Evolutionary conservation across 37 sponge, comb jelly and placozoan genomes (phyloP).

Genomic region (Halichondria panicea): DNA sequence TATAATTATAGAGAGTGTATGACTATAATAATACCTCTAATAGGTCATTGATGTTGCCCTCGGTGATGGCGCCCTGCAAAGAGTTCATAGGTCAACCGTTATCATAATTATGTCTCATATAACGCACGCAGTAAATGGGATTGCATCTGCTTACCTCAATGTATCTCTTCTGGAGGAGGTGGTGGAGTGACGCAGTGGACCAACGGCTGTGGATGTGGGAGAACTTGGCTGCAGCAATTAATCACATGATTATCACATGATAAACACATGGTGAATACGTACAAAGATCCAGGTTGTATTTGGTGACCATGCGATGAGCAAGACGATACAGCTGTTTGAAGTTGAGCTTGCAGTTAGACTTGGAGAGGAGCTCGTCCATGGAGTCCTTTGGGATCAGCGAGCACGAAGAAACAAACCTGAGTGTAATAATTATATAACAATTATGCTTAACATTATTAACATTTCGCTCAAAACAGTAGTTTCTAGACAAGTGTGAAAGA

Average conservation of each 20-base stretch:
- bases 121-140: too few relatives aligned
- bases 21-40: slow-evolving; percentile 39
- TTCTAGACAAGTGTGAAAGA: too few relatives aligned
- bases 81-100: background rate
- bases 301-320: slow-evolving; percentile 38
- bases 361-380: too few relatives aligned
- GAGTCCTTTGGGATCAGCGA: background rate
- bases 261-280: slow-evolving; percentile 7
- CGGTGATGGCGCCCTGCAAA: slow-evolving; percentile 29
- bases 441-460: too few relatives aligned
- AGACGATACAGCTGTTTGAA: slow-evolving; percentile 63
- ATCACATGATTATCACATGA: background rate
- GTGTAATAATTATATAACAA: background rate
- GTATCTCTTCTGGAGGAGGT: slow-evolving; percentile 47
- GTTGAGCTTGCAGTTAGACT: slow-evolving; percentile 62
- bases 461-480: too few relatives aligned
- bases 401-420: background rate
- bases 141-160: slow-evolving; percentile 42
- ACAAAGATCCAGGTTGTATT: slow-evolving; percentile 49
- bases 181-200: slow-evolving; percentile 29
- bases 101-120: too few relatives aligned
- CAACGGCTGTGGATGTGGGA: slow-evolving; percentile 27
- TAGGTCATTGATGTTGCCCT: slow-evolving; percentile 36
- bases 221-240: slow-evolving; percentile 31
- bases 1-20: too few relatives aligned